phyloP scores from a whole-genome alignment of 1,140 invertebrate genomes.

The Lasaia peninsularis region DNA sequence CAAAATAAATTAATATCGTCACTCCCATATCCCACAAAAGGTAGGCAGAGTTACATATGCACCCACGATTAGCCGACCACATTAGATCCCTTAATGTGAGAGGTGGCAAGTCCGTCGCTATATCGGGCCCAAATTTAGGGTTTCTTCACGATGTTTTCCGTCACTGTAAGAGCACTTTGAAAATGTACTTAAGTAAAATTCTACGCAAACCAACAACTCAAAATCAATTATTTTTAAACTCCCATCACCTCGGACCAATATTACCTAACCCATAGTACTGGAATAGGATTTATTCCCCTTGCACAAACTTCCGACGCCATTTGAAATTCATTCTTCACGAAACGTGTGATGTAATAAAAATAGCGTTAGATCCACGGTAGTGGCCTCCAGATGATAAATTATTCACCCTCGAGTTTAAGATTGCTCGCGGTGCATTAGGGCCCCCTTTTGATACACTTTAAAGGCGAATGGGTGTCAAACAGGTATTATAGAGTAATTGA shows the following conservation, averaged over 20 bases:
- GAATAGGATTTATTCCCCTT: conserved; percentile 57
- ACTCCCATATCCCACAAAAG: no score
- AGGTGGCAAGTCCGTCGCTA: no score
- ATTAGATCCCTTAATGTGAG: no score
- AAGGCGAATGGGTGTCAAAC: conserved; percentile 59
- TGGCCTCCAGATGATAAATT: conserved; percentile 63
- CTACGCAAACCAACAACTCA: no score
- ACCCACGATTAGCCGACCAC: no score
- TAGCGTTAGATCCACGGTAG: conserved; percentile 58
- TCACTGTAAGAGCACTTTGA: no score
- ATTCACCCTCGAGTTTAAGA: conserved; percentile 67
- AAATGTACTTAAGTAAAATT: no score
- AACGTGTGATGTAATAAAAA: conserved; percentile 74
- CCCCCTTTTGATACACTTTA: conserved; percentile 60
- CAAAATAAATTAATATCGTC: no score
- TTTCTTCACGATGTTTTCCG: no score
- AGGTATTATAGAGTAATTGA: conserved; percentile 36
- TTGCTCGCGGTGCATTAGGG: conserved; percentile 63
- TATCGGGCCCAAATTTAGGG: no score
- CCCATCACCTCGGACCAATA: conserved; percentile 19
- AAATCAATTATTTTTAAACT: no score
- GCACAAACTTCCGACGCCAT: conserved; percentile 67
- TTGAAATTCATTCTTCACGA: conserved; percentile 73
- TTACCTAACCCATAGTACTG: conserved; percentile 29
- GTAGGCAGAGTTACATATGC: no score